phyloP scores from a whole-genome alignment of 2,888 invertebrate species.

The Iselma pallidipennis region DNA sequence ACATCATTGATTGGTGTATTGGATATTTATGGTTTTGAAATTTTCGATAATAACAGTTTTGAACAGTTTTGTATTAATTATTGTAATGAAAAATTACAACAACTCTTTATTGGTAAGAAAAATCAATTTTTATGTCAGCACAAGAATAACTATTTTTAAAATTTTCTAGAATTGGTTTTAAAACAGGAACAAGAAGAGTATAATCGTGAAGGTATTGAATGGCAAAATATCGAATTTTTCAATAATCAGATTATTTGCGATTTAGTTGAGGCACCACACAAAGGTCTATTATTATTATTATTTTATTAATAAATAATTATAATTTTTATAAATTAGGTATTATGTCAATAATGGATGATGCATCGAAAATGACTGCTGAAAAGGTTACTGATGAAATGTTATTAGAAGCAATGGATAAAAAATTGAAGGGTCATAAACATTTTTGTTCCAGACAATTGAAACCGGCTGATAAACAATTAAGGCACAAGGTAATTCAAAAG shows the following conservation, averaged over 20 bases:
- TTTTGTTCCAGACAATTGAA: conserved; percentile 86
- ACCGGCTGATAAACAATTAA: conserved; percentile 78
- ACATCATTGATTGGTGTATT: conserved; percentile 84
- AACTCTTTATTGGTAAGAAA: conserved; percentile 85
- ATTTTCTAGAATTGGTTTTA: conserved; percentile 81
- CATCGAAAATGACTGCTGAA: conserved; percentile 88
- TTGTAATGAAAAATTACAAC: conserved; percentile 98
- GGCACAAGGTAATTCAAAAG: conserved; percentile 64
- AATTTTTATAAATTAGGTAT: conserved; percentile 39
- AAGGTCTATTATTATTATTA: conserved; percentile 63
- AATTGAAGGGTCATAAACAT: conserved; percentile 82
- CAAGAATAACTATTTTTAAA: conserved; percentile 12
- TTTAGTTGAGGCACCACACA: conserved; percentile 90
- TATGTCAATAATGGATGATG: conserved; percentile 94
- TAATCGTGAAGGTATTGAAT: conserved; percentile 90
- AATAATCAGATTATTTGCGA: conserved; percentile 97
- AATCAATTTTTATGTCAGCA: conserved; percentile 8
- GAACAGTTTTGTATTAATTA: conserved; percentile 99
- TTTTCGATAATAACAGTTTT: conserved; percentile 95
- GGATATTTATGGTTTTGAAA: conserved; percentile 99
- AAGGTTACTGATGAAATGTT: conserved; percentile 85
- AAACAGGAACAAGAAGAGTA: conserved; percentile 99
- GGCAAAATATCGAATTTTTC: conserved; percentile 94
- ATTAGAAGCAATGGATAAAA: conserved; percentile 91
- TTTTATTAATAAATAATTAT: conserved; percentile 46